These are phyloP conservation scores for Pogonocichla stellata DNA, from an alignment of 2,113 vertebrate species.

Conservation along the genomic window DNA sequence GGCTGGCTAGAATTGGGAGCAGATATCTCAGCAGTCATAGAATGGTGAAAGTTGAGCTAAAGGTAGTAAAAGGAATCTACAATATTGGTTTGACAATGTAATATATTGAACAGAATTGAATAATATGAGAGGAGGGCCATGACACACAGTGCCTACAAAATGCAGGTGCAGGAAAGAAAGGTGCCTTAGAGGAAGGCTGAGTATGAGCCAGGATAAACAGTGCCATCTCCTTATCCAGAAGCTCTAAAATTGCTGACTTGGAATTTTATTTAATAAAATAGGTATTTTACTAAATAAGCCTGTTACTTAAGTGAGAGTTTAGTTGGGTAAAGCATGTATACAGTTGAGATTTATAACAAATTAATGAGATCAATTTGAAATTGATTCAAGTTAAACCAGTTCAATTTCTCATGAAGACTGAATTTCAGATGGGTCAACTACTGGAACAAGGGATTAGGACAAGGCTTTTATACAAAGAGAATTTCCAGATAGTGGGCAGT, in stretches of 20 bases:
- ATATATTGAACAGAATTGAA: background rate
- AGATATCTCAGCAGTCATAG: background rate
- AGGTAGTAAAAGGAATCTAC: background rate
- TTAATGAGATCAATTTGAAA: background rate
- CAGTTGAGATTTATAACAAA: background rate
- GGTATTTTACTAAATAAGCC: background rate
- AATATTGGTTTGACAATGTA: background rate
- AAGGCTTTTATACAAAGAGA: background rate
- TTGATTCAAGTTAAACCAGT: background rate
- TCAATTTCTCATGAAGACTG: background rate
- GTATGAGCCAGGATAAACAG: background rate
- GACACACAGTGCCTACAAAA: background rate
- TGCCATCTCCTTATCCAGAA: background rate
- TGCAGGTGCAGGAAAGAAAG: background rate
- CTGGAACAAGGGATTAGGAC: background rate
- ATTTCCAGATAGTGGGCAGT: background rate
- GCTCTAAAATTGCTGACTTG: background rate
- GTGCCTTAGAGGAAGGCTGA: background rate
- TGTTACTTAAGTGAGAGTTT: background rate
- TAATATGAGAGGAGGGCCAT: background rate
- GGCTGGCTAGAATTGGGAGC: background rate
- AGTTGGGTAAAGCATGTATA: background rate
- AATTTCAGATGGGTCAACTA: background rate
- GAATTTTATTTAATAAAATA: background rate
- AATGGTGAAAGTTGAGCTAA: background rate